A percentile compares a stretch with the other conserved stretches of the same genome.
These are phyloP conservation scores for Dendroctonus ponderosae DNA, from an alignment of 1,140 invertebrate genomes.

Conservation along the genomic window DNA sequence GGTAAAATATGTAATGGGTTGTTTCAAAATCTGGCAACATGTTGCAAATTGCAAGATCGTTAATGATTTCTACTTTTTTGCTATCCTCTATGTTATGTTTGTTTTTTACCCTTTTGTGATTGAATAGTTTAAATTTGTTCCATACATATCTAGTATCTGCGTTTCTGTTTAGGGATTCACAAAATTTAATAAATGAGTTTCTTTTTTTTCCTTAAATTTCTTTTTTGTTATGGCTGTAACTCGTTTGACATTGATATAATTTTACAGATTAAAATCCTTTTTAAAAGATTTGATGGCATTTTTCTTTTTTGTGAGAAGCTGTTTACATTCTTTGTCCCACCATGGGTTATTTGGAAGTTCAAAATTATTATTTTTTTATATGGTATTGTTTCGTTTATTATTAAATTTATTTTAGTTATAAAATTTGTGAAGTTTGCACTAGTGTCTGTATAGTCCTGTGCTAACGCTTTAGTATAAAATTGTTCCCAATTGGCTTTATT, in stretches of 20 bases:
- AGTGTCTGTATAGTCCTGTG: not conserved
- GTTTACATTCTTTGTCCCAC: not conserved
- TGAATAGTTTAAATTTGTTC: not conserved
- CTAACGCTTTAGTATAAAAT: not conserved
- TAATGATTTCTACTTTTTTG: not conserved
- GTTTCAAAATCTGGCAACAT: not conserved
- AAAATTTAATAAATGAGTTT: not conserved
- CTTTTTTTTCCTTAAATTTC: conserved; percentile 2
- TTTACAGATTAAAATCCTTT: not conserved
- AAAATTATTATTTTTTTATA: not conserved
- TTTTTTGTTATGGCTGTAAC: not conserved
- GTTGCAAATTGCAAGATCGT: not conserved
- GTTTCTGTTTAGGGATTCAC: conserved; percentile 1
- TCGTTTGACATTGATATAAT: not conserved
- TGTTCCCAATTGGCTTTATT: not conserved
- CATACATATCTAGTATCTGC: not conserved
- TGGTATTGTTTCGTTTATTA: not conserved
- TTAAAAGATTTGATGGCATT: conserved; percentile 1
- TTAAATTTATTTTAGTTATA: not conserved
- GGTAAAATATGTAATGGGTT: conserved; percentile 1
- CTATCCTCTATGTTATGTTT: not conserved
- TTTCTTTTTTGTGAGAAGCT: not conserved
- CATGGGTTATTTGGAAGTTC: not conserved
- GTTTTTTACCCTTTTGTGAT: not conserved
- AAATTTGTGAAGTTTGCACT: not conserved